Conservation (phyloP, 2,888 invertebrate species). For the Terebella lapidaria region DNA sequence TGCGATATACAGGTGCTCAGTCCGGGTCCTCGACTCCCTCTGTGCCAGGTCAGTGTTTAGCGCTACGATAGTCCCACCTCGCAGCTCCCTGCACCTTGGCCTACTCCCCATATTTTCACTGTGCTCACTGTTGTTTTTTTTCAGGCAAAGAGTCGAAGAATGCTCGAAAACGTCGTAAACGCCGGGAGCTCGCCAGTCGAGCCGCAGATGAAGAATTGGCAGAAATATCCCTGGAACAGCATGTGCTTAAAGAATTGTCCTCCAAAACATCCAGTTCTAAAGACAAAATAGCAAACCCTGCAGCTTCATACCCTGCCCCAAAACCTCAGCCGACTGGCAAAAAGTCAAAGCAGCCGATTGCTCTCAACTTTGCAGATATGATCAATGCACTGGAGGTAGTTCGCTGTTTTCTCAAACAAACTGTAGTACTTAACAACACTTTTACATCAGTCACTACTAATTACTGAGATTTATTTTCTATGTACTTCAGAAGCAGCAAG, state of each 20-base stretch:
- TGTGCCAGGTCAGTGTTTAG: too few species aligned
- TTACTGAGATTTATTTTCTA: too few species aligned
- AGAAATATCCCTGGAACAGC: constrained; percentile 50
- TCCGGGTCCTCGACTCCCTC: not conserved
- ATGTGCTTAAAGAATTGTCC: constrained; percentile 42
- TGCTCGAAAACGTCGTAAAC: constrained; percentile 39
- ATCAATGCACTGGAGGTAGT: constrained; percentile 47
- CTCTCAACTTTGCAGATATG: constrained; percentile 45
- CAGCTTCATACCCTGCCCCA: not conserved
- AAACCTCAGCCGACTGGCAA: constrained; percentile 26
- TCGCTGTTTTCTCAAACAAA: not conserved
- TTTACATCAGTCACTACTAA: not conserved
- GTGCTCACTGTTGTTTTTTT: too few species aligned
- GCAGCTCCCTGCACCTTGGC: too few species aligned
- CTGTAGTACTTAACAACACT: not conserved
- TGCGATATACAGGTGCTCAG: not conserved
- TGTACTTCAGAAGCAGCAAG: not conserved
- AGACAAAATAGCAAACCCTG: not conserved
- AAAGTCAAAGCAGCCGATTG: constrained; percentile 46
- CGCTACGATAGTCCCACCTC: too few species aligned
- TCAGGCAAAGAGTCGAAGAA: constrained; percentile 11
- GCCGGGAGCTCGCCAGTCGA: constrained; percentile 44
- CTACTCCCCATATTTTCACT: too few species aligned
- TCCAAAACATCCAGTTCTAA: constrained; percentile 6
- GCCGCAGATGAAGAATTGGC: constrained; percentile 50